phyloP scores from a whole-genome alignment of 2,797 vertebrate genomes.

The Amblyopsis hoosieri region DNA sequence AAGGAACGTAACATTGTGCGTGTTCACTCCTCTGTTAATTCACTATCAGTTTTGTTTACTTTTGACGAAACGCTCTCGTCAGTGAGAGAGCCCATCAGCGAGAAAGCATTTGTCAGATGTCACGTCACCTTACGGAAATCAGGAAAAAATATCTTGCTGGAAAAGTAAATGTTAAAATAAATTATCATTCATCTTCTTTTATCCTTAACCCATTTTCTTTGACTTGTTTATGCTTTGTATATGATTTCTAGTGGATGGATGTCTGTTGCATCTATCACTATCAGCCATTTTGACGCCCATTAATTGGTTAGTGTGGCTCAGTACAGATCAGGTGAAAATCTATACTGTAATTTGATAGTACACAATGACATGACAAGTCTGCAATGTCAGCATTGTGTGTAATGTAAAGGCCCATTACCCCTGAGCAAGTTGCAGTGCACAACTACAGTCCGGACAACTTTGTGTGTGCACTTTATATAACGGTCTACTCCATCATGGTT shows the following conservation, averaged over 20 bases:
- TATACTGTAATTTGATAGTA: constrained; percentile 50
- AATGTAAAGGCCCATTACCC: constrained; percentile 58
- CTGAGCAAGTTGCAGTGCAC: constrained; percentile 35
- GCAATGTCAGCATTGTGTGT: constrained; percentile 46
- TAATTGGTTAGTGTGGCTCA: constrained; percentile 54
- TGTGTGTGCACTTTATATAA: constrained; percentile 41
- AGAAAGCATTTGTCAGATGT: constrained; percentile 34
- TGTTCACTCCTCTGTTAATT: constrained; percentile 51
- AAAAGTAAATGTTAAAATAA: too few species aligned
- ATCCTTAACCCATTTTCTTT: neutral
- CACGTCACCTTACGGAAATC: neutral
- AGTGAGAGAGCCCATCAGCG: constrained; percentile 11
- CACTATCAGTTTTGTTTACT: constrained; percentile 23
- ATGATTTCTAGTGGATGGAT: constrained; percentile 6
- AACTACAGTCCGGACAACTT: constrained; percentile 30
- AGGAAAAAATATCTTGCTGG: too few species aligned
- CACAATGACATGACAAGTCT: constrained; percentile 40
- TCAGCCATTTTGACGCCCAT: constrained; percentile 56
- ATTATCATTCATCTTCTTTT: constrained; percentile 1
- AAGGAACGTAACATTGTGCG: constrained; percentile 14
- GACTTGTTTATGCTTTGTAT: constrained; percentile 14
- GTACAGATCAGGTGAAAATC: constrained; percentile 62
- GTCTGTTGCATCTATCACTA: constrained; percentile 49
- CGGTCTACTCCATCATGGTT: constrained; percentile 37
- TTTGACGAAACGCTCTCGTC: constrained; percentile 21